Percentiles rank a stretch among this genome's conserved stretches.
Conservation (phyloP, 2,113 vertebrate genomes). For the Marmota flaviventris region DNA sequence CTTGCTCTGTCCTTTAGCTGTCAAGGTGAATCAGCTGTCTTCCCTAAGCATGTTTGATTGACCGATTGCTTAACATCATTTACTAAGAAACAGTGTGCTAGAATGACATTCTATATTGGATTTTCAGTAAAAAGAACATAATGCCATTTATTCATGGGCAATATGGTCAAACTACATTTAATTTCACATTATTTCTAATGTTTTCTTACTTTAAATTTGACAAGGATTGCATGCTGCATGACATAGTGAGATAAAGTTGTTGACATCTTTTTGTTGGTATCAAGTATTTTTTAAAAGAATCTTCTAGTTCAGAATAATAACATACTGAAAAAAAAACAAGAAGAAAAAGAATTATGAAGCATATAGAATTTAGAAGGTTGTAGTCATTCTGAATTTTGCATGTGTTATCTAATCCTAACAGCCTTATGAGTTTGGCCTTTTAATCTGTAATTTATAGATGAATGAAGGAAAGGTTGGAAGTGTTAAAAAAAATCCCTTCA, state of each 20-base stretch:
- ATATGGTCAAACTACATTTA: conserved; percentile 41
- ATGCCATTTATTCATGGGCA: conserved; percentile 8
- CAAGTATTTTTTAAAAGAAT: neutral
- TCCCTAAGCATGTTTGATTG: neutral
- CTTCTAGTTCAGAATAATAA: conserved; percentile 37
- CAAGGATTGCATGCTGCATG: neutral
- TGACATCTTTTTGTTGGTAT: neutral
- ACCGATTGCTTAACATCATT: conserved; percentile 26
- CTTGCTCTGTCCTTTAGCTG: neutral
- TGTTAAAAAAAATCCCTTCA: neutral
- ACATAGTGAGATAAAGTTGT: neutral
- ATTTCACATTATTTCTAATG: neutral
- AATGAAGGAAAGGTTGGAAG: neutral
- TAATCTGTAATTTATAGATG: neutral
- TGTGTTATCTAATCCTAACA: neutral
- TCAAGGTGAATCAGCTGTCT: conserved; percentile 34
- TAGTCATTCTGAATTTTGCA: neutral
- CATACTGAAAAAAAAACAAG: neutral
- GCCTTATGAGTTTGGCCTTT: neutral
- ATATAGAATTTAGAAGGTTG: too few species aligned
- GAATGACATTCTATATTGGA: neutral
- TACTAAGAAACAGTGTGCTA: neutral
- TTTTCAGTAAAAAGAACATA: neutral
- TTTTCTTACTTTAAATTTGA: conserved; percentile 6
- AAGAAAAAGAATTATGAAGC: neutral